Evolutionary conservation across 2,888 invertebrate genomes (phyloP).

Genomic region (Caprella mutica): DNA sequence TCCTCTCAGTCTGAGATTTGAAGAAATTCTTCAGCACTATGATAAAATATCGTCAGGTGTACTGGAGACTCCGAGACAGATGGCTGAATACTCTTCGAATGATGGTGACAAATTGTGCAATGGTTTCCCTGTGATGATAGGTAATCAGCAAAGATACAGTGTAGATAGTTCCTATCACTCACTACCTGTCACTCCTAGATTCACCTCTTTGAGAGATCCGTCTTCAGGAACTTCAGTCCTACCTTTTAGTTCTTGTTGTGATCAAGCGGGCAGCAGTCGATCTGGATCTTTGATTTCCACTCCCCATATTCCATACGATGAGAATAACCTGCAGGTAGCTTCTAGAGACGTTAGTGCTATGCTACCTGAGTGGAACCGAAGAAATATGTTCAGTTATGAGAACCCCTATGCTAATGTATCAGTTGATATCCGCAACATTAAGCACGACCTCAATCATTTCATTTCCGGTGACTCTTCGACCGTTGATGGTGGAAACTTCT

Average conservation of each 20-base stretch:
- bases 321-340: no score
- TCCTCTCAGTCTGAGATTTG: neutral
- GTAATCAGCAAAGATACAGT: neutral
- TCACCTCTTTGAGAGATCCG: neutral
- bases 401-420: no score
- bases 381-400: no score
- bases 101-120: no score
- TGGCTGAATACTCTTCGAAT: neutral
- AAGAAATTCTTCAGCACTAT: slow-evolving; percentile 7
- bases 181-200: neutral
- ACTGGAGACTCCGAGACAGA: neutral
- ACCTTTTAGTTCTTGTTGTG: neutral
- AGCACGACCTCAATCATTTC: neutral
- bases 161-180: neutral
- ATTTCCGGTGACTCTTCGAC: neutral
- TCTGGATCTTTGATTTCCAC: neutral
- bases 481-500: slow-evolving; percentile 1
- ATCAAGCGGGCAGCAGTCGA: neutral
- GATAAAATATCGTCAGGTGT: slow-evolving; percentile 9
- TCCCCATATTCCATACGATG: no score
- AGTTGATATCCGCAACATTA: neutral
- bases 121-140: no score
- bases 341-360: no score
- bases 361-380: no score
- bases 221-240: neutral